A percentile compares a stretch with the other conserved stretches of the same genome.
phyloP scores from a whole-genome alignment of 2,113 vertebrate genomes.

The Xyrauchen texanus region DNA sequence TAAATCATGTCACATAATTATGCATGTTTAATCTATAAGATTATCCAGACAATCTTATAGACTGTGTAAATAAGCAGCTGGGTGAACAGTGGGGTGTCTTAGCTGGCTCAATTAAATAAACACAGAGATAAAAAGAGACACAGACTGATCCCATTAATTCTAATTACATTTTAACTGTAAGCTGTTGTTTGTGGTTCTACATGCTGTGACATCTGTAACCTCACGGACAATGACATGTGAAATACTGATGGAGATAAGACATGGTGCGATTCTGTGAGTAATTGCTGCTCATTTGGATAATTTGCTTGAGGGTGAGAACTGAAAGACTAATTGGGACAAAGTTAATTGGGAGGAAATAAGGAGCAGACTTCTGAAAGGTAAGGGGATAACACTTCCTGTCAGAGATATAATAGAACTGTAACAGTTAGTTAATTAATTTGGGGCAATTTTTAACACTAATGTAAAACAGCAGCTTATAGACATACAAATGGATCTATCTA shows the following conservation, averaged over 20 bases:
- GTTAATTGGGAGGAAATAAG: slow-evolving; percentile 50
- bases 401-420: slow-evolving; percentile 10
- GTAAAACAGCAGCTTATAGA: too few species aligned
- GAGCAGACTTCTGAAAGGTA: neutral
- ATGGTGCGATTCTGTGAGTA: slow-evolving; percentile 62
- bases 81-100: neutral
- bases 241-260: slow-evolving; percentile 63
- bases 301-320: slow-evolving; percentile 28
- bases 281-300: slow-evolving; percentile 67
- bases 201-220: slow-evolving; percentile 42
- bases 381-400: slow-evolving; percentile 43
- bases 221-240: slow-evolving; percentile 36
- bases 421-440: too few species aligned
- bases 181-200: slow-evolving; percentile 57
- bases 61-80: too few species aligned
- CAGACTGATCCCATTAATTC: slow-evolving; percentile 52
- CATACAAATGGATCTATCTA: too few species aligned
- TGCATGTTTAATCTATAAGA: too few species aligned
- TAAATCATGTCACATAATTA: too few species aligned
- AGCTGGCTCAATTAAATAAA: slow-evolving; percentile 17
- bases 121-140: slow-evolving; percentile 32
- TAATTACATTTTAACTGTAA: slow-evolving; percentile 60
- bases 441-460: too few species aligned
- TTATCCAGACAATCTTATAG: too few species aligned
- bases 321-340: slow-evolving; percentile 2